Base-by-base conservation (phyloP, 2,113 vertebrate genomes). In the Damaliscus lunatus region DNA sequence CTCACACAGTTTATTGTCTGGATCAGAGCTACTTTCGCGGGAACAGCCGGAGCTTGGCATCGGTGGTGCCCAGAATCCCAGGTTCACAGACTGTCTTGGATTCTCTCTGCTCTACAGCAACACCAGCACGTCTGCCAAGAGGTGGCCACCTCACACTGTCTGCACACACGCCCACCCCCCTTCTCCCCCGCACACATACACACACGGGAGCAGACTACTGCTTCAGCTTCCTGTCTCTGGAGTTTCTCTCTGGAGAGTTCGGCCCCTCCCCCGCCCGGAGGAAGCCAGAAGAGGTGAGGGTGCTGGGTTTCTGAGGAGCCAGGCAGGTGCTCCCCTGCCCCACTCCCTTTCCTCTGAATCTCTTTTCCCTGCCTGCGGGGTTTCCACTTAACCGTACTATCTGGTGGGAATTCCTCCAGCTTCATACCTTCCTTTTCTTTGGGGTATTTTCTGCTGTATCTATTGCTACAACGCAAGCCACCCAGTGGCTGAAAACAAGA, bases 401-500 rank as follows among this genome's bases (percentile, higher is more conserved):
- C 81, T 50, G 60, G 67, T 78, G 40, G 67, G 81, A 92, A 48
- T 88, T 46, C 33, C 52, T 94, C 90, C 60, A 82, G 10, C 8
- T 55, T 40, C 82, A 23, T 40, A 43, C 4, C 57, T 83, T 53
- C 59, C 67, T 55, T 86, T 23, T 88, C 57, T 29, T 40, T 2
- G 19, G 67, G 64, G 36, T 36, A 29, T 71, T 90, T 89, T 82
- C 89, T 88, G 81, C 88, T 64, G 17, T n/a, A 36, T 71, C 78
- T 94, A 1, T 77, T 43, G 84, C 64, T 60, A 36, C 82, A 29
- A 29, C 1, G 53, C 43, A 59, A 88, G 60, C 53, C 43, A 59
- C 27, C 19, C 29, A 46, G 77, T 9, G 50, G 84, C 94, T 81
- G 92, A 86, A 71, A 88, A 91, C 64, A 91, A 78, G 84, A 94